Base-by-base conservation (phyloP, 2,888 invertebrate genomes). In the Tenthredo livida region DNA sequence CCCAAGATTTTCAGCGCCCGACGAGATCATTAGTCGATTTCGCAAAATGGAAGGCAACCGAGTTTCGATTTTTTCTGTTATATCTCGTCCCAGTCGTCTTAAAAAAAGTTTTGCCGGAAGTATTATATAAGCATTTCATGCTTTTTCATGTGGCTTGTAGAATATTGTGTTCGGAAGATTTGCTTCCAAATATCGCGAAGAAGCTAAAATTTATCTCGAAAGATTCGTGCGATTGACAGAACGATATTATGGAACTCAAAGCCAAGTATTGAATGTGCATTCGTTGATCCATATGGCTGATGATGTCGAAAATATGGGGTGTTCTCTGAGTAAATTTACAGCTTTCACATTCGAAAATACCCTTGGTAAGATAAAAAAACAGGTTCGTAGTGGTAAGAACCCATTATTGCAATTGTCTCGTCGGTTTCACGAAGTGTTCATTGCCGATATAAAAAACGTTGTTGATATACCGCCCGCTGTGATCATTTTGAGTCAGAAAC, bases 171-270 rank as follows among this genome's bases (percentile, higher is more conserved):
- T 72, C 84, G 12, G 50, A 75, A 10, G 40, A 29, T 47, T 17
- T 83, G 75, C 75, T 5, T n/a, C 85, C 0, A 58, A 83, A 78
- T 85, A 65, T 73, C 85, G 84, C 77, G 33, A 43, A 25, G 58
- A 88, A 77, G 90, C 89, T 0, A 85, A 86, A 17, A 40, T 72
- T 1, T 87, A 89, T 40, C 78, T 90, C n/a, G 15, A 47, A 33
- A 77, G 86, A 17, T 92, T 91, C 89, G 90, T 92, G 2, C 7
- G 84, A 70, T 78, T 88, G 15, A 86, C 89, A 75, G 83, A 86
- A 6, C 67, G 83, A 21, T 29, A 90, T 15, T 92, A 92, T 87
- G 89, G 89, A 21, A 67, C 84, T 17, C 87, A 89, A n/a, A 84
- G 85, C 70, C 40, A 89, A 40, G 86, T 88, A 10, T 58, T 85